Evolutionary conservation across 2,797 vertebrate species (phyloP).

Genomic region (Diglossa cyanea): DNA sequence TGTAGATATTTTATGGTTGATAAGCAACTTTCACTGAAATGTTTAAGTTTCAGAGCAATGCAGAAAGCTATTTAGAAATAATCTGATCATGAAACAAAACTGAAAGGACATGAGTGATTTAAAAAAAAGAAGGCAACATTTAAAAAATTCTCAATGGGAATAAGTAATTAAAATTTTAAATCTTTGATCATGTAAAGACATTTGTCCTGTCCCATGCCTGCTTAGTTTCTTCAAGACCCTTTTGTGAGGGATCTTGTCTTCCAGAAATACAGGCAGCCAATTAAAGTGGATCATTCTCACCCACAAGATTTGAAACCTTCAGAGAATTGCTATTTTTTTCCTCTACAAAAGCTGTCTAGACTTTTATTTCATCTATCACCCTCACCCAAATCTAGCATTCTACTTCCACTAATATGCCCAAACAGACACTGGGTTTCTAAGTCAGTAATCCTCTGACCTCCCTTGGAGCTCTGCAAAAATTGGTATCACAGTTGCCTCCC

Average conservation of each 20-base stretch:
- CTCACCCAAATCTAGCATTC: background rate
- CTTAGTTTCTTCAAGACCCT: background rate
- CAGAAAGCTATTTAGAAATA: background rate
- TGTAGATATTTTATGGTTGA: background rate
- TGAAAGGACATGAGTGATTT: background rate
- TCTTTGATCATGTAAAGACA: background rate
- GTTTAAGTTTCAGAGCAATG: background rate
- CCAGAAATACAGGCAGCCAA: background rate
- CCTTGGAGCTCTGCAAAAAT: background rate
- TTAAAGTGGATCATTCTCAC: background rate
- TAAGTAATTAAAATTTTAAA: background rate
- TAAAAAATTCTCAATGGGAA: rapidly evolving
- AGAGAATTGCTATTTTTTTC: background rate
- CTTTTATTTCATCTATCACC: background rate
- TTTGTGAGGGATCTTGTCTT: background rate
- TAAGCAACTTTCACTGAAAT: background rate
- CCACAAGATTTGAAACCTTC: background rate
- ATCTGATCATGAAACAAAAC: background rate
- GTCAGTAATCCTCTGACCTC: background rate
- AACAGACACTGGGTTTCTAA: background rate
- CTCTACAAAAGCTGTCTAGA: background rate
- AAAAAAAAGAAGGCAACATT: background rate
- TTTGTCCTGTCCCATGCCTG: background rate
- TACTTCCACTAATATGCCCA: background rate
- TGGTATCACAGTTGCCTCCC: background rate